phyloP scores from a whole-genome alignment of 2,888 invertebrate genomes.

The Tortricodes alternella region DNA sequence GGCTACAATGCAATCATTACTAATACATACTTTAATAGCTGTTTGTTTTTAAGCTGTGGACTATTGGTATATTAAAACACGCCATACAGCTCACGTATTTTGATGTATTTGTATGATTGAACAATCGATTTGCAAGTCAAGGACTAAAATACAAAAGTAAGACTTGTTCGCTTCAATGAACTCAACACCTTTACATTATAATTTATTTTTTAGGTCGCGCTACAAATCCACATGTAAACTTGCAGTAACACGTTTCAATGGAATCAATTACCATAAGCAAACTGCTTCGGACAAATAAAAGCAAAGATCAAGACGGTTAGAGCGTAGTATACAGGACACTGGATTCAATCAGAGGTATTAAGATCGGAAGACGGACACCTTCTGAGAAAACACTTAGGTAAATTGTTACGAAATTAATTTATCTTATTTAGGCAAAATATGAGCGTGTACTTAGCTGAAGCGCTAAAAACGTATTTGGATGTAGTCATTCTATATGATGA shows the following conservation, averaged over 20 bases:
- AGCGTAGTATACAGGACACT: constrained; percentile 8
- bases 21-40: too few species aligned
- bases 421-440: neutral
- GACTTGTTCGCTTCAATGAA: neutral
- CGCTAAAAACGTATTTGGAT: neutral
- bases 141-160: neutral
- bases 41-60: too few species aligned
- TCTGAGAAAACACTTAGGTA: neutral
- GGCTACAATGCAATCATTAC: too few species aligned
- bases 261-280: constrained; percentile 38
- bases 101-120: neutral
- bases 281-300: constrained; percentile 34
- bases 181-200: neutral
- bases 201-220: neutral
- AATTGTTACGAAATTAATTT: neutral
- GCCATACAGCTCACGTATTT: too few species aligned
- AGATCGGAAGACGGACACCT: neutral
- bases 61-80: too few species aligned
- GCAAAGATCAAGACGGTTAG: constrained; percentile 43
- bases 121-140: constrained; percentile 1
- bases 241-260: constrained; percentile 8
- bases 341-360: neutral
- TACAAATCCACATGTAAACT: neutral
- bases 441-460: neutral
- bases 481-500: constrained; percentile 3